Percentiles rank a stretch among this genome's conserved stretches.
These are phyloP conservation scores for Sebastes minor DNA, from an alignment of 2,797 vertebrate genomes.

Conservation along the genomic window DNA sequence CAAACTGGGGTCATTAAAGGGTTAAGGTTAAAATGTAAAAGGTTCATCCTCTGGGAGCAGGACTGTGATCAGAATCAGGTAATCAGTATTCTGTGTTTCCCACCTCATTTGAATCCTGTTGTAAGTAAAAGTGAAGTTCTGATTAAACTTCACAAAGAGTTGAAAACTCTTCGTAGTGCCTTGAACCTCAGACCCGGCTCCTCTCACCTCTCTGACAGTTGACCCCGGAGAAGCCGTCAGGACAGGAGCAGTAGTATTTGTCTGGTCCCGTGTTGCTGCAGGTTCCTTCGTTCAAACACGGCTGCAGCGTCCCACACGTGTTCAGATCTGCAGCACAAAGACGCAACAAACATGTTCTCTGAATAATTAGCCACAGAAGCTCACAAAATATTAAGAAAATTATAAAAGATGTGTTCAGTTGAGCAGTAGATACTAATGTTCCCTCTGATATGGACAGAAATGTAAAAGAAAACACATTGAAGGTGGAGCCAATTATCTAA, in stretches of 20 bases:
- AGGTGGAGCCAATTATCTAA: neutral
- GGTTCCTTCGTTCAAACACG: conserved; percentile 91
- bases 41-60: neutral
- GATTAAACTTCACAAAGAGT: neutral
- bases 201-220: conserved; percentile 89
- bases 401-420: no score
- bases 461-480: neutral
- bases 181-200: neutral
- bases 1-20: no score
- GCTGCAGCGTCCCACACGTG: conserved; percentile 89
- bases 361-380: neutral
- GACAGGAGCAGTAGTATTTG: conserved; percentile 93
- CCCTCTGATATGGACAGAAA: neutral
- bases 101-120: neutral
- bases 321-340: conserved; percentile 86
- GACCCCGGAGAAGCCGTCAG: conserved; percentile 91
- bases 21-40: neutral
- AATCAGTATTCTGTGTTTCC: neutral
- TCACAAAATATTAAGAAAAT: neutral
- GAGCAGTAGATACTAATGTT: neutral
- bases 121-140: accelerated
- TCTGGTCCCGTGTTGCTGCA: conserved; percentile 96
- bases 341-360: neutral
- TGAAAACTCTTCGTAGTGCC: neutral
- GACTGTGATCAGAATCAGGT: neutral